Evolutionary conservation across 1,140 invertebrate genomes (phyloP).

Genomic region (Anoplolepis gracilipes): DNA sequence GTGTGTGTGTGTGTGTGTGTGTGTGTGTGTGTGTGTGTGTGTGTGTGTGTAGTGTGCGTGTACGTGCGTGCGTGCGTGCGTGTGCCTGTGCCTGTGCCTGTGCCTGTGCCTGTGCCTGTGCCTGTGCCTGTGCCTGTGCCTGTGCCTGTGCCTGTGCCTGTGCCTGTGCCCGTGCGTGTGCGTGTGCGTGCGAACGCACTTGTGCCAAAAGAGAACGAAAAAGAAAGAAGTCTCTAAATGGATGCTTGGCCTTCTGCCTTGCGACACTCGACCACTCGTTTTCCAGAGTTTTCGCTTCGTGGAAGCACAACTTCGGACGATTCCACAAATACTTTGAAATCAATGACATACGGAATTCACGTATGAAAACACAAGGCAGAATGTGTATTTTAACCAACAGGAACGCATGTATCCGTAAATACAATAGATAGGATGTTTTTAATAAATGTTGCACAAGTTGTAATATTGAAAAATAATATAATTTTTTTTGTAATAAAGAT

Average conservation of each 20-base stretch:
- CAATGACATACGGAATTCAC: slow-evolving; percentile 69
- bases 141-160: too few relatives aligned
- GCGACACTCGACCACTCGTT: slow-evolving; percentile 72
- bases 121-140: not conserved
- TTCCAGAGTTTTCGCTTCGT: slow-evolving; percentile 72
- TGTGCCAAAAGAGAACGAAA: not conserved
- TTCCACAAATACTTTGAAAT: slow-evolving; percentile 82
- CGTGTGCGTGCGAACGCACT: too few relatives aligned
- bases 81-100: not conserved
- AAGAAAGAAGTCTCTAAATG: slow-evolving; percentile 14
- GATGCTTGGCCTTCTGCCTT: slow-evolving; percentile 81
- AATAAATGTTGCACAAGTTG: too few relatives aligned
- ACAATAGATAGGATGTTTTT: too few relatives aligned
- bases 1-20: not conserved
- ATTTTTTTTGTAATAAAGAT: too few relatives aligned
- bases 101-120: too few relatives aligned
- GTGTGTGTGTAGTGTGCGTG: too few relatives aligned
- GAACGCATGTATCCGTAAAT: slow-evolving; percentile 15
- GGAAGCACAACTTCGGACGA: slow-evolving; percentile 82
- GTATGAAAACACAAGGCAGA: slow-evolving; percentile 74
- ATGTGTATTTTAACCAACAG: slow-evolving; percentile 48
- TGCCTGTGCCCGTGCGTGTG: not conserved
- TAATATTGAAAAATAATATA: too few relatives aligned
- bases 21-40: not conserved
- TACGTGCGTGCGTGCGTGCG: too few relatives aligned